Evolutionary conservation across 2,113 vertebrate species (phyloP).

Genomic region (Oryzias curvinotus): DNA sequence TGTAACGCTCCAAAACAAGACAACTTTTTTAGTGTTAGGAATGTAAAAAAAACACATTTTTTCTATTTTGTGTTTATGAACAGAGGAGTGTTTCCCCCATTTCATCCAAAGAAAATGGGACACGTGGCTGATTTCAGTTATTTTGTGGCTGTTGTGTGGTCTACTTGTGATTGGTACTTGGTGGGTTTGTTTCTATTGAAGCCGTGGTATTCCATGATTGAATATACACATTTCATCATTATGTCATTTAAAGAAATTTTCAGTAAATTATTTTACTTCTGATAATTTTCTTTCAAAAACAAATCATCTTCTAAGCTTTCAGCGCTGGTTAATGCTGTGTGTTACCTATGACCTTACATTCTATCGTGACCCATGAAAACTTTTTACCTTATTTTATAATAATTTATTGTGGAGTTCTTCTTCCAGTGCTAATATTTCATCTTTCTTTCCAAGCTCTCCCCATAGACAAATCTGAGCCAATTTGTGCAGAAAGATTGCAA

Average conservation of each 20-base stretch:
- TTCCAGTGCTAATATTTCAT: constrained; percentile 49
- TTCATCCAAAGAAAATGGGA: constrained; percentile 61
- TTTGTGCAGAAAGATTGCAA: constrained; percentile 41
- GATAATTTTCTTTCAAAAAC: constrained; percentile 41
- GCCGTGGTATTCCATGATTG: constrained; percentile 63
- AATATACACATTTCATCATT: constrained; percentile 44
- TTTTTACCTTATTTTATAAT: constrained; percentile 5
- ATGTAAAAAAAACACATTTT: too few species aligned
- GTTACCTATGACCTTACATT: constrained; percentile 36
- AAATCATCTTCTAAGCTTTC: constrained; percentile 46
- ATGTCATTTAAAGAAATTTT: constrained; percentile 43
- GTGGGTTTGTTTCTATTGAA: constrained; percentile 72
- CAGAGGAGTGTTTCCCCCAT: constrained; percentile 38
- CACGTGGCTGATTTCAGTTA: constrained; percentile 66
- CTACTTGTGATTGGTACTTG: constrained; percentile 67
- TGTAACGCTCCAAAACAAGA: too few species aligned
- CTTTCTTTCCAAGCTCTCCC: constrained; percentile 26
- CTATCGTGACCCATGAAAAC: constrained; percentile 35
- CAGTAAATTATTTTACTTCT: constrained; percentile 42
- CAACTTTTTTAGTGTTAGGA: too few species aligned
- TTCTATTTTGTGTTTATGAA: constrained; percentile 45
- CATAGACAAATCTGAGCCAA: constrained; percentile 50
- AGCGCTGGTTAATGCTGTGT: constrained; percentile 48
- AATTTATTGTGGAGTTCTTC: too few species aligned
- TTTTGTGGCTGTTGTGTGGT: constrained; percentile 57